Evolutionary conservation across 2,113 vertebrate species (phyloP), one percentile per base, ranked within the genome.

Genomic region (Marmota flaviventris): DNA sequence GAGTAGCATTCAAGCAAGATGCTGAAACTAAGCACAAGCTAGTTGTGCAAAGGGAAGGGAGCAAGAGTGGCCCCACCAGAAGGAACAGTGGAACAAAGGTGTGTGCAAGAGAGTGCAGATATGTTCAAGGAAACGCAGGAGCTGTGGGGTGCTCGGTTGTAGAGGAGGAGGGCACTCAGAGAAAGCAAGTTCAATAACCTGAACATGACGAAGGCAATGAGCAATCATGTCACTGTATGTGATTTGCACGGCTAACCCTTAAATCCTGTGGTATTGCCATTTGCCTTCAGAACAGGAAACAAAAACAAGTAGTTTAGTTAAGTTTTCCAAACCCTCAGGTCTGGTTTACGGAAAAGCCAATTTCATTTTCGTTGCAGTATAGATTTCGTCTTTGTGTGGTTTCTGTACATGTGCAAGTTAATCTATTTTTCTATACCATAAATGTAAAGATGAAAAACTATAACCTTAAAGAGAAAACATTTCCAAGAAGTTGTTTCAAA

Each of bases 401-500:
- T 0, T 69, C 10, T 22, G 12, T 39, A 77, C 20, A 3, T 25
- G 5, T 63, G 61, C 2, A 56, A 0, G 81, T 77, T 93, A 67
- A 94, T 73, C 37, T 13, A 0, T 65, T 78, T 32, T 27, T 94
- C 29, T 51, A 1, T 82, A 34, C 10, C 20, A 65, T 70, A 48
- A 82, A 34, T 45, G 53, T 48, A 85, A 67, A 17, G 11, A 45
- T 65, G 45, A 73, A 69, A 78, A 85, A 89, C n/a, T 56, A 69
- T 45, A 69, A 13, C 51, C 65, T 92, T 84, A 56, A 85, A 70
- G 27, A 89, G 25, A 86, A 4, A 78, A 12, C 1, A 77, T 65
- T 93, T 12, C 48, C 27, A 17, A 69, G 32, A 93, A 85, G n/a
- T 61, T 73, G 42, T 85, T 96, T 95, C 72, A 81, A 81, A 85